Base-by-base conservation (phyloP, 2,888 invertebrate genomes). In the Xestia c-nigrum region DNA sequence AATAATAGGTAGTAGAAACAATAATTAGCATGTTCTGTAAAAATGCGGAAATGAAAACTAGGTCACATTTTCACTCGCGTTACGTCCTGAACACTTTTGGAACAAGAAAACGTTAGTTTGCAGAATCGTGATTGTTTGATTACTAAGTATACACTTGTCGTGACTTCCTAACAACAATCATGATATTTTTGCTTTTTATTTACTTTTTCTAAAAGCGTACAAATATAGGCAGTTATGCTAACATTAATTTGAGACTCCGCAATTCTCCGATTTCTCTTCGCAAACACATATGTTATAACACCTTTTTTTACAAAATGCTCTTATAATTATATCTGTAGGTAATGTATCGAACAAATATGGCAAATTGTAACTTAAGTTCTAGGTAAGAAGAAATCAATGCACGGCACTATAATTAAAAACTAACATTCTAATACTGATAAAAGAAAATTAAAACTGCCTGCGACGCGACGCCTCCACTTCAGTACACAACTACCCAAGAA, bases 91-190 rank as follows among this genome's bases (percentile, higher is more conserved):
- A 84, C 68, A 46, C 6, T 31, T 68, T 80, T 55, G 31, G 21
- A 40, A 43, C 31, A 66, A 71, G 6, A 64, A 59, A 21, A 77
- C 43, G 24, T 16, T 59, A 57, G 14, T 72, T 68, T 31, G 24
- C 59, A 47, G 75, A 88, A 88, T 68, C 88, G 88, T 88, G 88
- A 88, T 59, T 66, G 63, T 64, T 71, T 50, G 64, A 79, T 88
- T 80, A 89, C 63, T 38, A 31, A 31, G 31, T 31, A 31, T 72
- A 70, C 55, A 46, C 46, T 74, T 57, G n/a, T 80, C 55, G 72
- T 66, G 72, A 88, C 89, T 89, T 89, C 85, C 85, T 82, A 80
- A 76, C 64, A 78, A 63, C 57, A 67, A 69, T 76, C 74, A 69
- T 83, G 77, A 84, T 71, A 76, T 77, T 71, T 71, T 82, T 68